A percentile compares a stretch with the other conserved stretches of the same genome.
Evolutionary conservation across 2,888 invertebrate species (phyloP).

Genomic region (Dynastes grantii): DNA sequence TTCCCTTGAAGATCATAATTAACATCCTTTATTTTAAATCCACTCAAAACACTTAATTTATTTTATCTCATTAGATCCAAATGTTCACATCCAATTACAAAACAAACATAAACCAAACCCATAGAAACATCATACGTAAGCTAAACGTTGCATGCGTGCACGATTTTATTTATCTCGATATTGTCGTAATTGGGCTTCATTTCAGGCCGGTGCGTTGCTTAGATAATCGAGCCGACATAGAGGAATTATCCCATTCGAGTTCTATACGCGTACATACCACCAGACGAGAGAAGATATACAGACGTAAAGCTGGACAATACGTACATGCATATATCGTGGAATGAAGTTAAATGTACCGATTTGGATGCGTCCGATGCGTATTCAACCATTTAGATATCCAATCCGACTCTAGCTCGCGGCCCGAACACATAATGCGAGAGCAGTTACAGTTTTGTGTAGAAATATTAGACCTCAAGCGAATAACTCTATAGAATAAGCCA

Average conservation of each 20-base stretch:
- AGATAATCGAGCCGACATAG: constrained; percentile 24
- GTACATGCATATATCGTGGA: constrained; percentile 17
- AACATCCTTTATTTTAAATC: no score
- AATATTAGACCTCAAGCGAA: neutral
- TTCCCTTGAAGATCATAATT: no score
- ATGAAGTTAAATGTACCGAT: constrained; percentile 23
- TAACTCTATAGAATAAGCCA: no score
- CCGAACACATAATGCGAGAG: neutral
- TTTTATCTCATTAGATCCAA: no score
- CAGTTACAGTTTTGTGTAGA: neutral
- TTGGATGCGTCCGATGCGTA: constrained; percentile 26
- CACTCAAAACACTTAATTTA: neutral
- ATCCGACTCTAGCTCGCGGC: constrained; percentile 1
- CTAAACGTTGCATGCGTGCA: neutral
- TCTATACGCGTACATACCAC: neutral
- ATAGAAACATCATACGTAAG: no score
- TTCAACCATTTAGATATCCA: constrained; percentile 10
- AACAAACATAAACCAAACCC: no score
- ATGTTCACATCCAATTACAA: no score
- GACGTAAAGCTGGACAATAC: neutral
- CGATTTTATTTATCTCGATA: constrained; percentile 5
- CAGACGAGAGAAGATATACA: neutral
- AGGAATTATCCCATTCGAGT: constrained; percentile 18
- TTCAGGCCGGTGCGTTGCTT: constrained; percentile 16
- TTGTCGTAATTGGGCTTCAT: constrained; percentile 19